Evolutionary conservation across 2,113 vertebrate species (phyloP).

Genomic region (Progne subis): DNA sequence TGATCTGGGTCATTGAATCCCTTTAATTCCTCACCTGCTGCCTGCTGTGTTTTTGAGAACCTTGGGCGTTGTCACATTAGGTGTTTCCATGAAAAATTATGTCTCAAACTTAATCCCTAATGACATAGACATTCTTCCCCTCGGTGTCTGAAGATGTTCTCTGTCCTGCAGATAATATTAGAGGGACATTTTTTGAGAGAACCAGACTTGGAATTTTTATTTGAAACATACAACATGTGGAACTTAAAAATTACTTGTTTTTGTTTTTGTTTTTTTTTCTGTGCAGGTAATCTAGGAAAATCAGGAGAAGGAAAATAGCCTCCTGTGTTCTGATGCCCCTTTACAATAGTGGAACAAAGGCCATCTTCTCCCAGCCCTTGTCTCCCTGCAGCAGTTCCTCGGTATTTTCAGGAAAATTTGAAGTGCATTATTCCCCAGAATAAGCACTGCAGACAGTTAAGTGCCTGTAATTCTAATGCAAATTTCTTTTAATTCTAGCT

Average conservation of each 20-base stretch:
- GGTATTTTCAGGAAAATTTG: not conserved
- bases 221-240: not conserved
- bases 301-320: not conserved
- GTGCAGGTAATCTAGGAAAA: not conserved
- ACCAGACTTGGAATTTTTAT: not conserved
- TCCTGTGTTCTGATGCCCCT: not conserved
- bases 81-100: not conserved
- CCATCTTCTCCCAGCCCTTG: not conserved
- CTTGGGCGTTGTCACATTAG: fast-evolving
- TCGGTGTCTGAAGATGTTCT: not conserved
- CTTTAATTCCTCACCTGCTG: not conserved
- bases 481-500: not conserved
- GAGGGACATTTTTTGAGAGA: not conserved
- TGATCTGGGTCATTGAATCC: not conserved
- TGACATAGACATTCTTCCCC: fast-evolving
- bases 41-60: not conserved
- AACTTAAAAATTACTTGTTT: not conserved
- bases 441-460: not conserved
- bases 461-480: not conserved
- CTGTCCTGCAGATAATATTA: not conserved
- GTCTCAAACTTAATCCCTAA: not conserved
- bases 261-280: not conserved
- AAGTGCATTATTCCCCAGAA: not conserved
- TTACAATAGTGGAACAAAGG: not conserved
- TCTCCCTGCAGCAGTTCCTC: not conserved